Evolutionary conservation across 2,797 vertebrate genomes (phyloP).

Genomic region (Luscinia luscinia): DNA sequence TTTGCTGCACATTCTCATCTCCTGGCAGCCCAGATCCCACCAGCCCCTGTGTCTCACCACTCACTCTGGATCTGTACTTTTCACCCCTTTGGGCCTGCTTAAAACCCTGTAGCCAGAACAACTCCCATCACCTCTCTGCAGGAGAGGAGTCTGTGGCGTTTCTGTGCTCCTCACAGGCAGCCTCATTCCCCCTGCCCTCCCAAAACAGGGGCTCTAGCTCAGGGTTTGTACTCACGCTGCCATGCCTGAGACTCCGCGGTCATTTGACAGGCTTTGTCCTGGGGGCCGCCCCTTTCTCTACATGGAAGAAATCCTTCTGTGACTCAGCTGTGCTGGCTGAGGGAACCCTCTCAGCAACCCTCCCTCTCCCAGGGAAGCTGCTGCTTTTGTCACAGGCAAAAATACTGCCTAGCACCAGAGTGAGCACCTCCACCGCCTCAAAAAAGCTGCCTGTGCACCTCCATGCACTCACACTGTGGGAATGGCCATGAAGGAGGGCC

Average conservation of each 20-base stretch:
- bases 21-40: background rate
- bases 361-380: background rate
- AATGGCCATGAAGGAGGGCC: background rate
- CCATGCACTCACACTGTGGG: fast-evolving
- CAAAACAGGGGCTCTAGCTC: background rate
- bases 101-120: background rate
- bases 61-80: background rate
- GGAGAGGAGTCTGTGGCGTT: background rate
- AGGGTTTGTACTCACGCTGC: slow-evolving; percentile 82
- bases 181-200: too few relatives aligned
- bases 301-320: background rate
- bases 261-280: slow-evolving; percentile 77
- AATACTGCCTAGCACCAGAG: background rate
- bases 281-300: slow-evolving; percentile 93
- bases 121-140: background rate
- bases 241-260: slow-evolving; percentile 79
- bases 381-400: background rate
- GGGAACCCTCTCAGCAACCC: background rate
- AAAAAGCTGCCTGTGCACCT: background rate
- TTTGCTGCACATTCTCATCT: background rate
- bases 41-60: fast-evolving
- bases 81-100: background rate
- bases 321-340: too few relatives aligned
- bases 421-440: fast-evolving
- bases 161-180: background rate